Evolutionary conservation across 2,113 vertebrate genomes (phyloP), one percentile per base, ranked within the genome.

Genomic region (Sceloporus tristichus): DNA sequence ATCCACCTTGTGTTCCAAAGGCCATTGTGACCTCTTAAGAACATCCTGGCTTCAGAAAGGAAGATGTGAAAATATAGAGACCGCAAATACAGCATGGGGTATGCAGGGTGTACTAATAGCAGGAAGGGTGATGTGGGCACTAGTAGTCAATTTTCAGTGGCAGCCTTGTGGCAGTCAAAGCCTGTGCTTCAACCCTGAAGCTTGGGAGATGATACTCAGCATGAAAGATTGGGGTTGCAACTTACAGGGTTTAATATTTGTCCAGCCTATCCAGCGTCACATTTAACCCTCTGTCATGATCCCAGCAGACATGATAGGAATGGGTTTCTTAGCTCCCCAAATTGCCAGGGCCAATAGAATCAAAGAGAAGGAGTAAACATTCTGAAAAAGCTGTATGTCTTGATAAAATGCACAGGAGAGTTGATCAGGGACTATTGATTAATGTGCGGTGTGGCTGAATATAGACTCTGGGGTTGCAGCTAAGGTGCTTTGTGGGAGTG

Each of bases 401-500:
- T 90, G 92, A 80, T 59, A 85, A 90, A 92, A 93, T 79, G 87
- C 86, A 86, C 89, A 79, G 85, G 82, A 91, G 80, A 93, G 90
- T 21, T 89, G 94, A 91, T 85, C 25, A 93, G 71, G 90, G 85
- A 85, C 84, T 93, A 94, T 89, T 91, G 92, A 91, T 95, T 85
- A 75, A 68, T 70, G 29, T 91, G 53, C 92, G 93, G 91, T 87
- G 90, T 29, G 2, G 1, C 89, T 85, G 89, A 88, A 79, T 93
- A 89, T 79, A 89, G 86, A 29, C 82, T 92, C 70, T 71, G 79
- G 85, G 88, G 93, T 94, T 80, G 71, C 90, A 93, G 90, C 90
- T 90, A 86, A 83, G 93, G 73, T 85, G 86, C 91, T 93, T 90
- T 91, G 86, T 91, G 54, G 91, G 92, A 89, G 84, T 48, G 5